Evolutionary conservation across 1,140 invertebrate genomes (phyloP).

Genomic region (Anastrepha ludens): DNA sequence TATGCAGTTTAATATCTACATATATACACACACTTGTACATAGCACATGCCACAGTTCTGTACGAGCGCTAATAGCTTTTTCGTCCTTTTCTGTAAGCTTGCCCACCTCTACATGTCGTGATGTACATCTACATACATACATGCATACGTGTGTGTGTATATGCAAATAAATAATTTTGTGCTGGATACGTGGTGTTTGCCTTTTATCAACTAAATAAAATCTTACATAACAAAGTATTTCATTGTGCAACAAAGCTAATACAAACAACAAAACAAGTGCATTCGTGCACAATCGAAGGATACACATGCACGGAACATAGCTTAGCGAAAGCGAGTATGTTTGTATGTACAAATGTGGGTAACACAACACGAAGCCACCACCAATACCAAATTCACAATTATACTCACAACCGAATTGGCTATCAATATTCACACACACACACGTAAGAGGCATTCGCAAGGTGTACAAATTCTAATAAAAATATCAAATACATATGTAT

Average conservation of each 20-base stretch:
- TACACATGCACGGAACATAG: background rate
- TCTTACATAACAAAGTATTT: background rate
- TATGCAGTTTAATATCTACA: too few relatives aligned
- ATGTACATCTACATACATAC: background rate
- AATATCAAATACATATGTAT: too few relatives aligned
- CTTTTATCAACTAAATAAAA: slow-evolving; percentile 4
- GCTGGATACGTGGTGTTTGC: background rate
- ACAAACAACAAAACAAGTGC: background rate
- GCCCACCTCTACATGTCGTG: too few relatives aligned
- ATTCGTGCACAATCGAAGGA: background rate
- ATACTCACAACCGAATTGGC: background rate
- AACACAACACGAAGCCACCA: background rate
- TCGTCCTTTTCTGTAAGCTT: too few relatives aligned
- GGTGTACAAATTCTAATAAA: too few relatives aligned
- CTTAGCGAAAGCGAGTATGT: background rate
- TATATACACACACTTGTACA: too few relatives aligned
- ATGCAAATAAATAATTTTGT: background rate
- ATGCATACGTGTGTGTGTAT: background rate
- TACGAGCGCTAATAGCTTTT: too few relatives aligned
- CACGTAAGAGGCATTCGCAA: background rate
- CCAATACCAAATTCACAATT: background rate
- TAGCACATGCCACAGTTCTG: too few relatives aligned
- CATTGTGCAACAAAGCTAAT: slow-evolving; percentile 21
- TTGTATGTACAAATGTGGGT: background rate
- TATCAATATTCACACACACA: background rate